Evolutionary conservation across 2,888 invertebrate genomes (phyloP).

Genomic region (Nudaria mundana): DNA sequence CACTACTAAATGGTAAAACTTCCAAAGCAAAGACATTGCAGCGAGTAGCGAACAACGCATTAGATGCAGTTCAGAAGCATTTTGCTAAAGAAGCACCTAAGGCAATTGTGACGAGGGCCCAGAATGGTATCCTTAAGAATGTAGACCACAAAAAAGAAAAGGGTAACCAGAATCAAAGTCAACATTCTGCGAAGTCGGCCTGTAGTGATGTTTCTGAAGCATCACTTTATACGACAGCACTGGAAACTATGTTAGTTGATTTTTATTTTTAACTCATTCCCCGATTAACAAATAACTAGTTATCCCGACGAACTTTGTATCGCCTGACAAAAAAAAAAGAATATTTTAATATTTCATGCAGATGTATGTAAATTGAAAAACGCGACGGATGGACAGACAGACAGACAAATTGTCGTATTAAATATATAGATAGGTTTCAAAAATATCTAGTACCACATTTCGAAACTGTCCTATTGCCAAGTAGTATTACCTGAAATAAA

Average conservation of each 20-base stretch:
- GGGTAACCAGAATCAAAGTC: conserved; percentile 57
- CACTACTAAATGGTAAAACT: conserved; percentile 57
- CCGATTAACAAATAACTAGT: too few relatives aligned
- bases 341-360: too few relatives aligned
- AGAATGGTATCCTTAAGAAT: conserved; percentile 73
- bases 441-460: too few relatives aligned
- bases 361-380: too few relatives aligned
- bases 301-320: too few relatives aligned
- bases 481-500: too few relatives aligned
- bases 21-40: conserved; percentile 73
- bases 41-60: conserved; percentile 60
- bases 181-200: conserved; percentile 64
- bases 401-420: too few relatives aligned
- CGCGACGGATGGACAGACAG: too few relatives aligned
- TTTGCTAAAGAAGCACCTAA: conserved; percentile 65
- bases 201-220: conserved; percentile 87
- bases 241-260: conserved; percentile 85
- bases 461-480: too few relatives aligned
- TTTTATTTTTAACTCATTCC: neutral
- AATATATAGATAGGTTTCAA: too few relatives aligned
- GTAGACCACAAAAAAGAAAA: conserved; percentile 53
- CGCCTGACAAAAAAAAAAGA: too few relatives aligned
- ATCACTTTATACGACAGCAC: conserved; percentile 88
- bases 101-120: conserved; percentile 52
- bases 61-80: conserved; percentile 67